These are phyloP conservation scores for Clepsis dumicolana DNA, from an alignment of 2,888 invertebrate genomes.

Conservation along the genomic window DNA sequence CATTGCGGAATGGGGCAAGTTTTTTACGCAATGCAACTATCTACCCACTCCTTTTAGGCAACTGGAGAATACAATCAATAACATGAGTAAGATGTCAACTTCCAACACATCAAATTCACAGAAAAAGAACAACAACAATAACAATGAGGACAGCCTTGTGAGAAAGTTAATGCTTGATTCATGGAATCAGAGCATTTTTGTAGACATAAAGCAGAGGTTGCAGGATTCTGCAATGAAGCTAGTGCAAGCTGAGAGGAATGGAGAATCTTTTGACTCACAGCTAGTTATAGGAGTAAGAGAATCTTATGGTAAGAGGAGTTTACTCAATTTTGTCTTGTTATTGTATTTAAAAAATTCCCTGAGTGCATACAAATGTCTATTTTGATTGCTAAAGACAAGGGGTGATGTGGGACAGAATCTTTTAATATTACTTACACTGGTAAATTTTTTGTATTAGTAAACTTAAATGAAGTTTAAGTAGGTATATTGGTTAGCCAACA, in stretches of 20 bases:
- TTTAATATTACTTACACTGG: background rate
- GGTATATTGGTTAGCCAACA: background rate
- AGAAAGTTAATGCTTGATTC: slow-evolving; percentile 98
- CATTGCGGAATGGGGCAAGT: slow-evolving; percentile 99
- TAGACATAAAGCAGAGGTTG: slow-evolving; percentile 96
- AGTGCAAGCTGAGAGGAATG: slow-evolving; percentile 98
- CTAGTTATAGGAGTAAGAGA: slow-evolving; percentile 99
- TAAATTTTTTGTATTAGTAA: background rate
- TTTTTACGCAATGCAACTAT: slow-evolving; percentile 99
- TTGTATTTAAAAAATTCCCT: background rate
- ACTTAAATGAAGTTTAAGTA: background rate
- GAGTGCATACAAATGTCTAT: background rate
- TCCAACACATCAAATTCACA: slow-evolving; percentile 74
- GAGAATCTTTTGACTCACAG: slow-evolving; percentile 98
- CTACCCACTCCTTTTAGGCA: slow-evolving; percentile 98
- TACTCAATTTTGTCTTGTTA: background rate
- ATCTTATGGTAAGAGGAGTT: slow-evolving; percentile 91
- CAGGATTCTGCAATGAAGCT: slow-evolving; percentile 99
- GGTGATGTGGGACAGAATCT: background rate
- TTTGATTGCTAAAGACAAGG: background rate
- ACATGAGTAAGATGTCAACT: slow-evolving; percentile 75
- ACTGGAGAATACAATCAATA: slow-evolving; percentile 93
- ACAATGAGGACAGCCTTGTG: slow-evolving; percentile 95
- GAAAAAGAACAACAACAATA: slow-evolving; percentile 84
- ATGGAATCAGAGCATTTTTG: slow-evolving; percentile 99